Conservation (phyloP, 2,113 vertebrate species). For the Cathartes aura region DNA sequence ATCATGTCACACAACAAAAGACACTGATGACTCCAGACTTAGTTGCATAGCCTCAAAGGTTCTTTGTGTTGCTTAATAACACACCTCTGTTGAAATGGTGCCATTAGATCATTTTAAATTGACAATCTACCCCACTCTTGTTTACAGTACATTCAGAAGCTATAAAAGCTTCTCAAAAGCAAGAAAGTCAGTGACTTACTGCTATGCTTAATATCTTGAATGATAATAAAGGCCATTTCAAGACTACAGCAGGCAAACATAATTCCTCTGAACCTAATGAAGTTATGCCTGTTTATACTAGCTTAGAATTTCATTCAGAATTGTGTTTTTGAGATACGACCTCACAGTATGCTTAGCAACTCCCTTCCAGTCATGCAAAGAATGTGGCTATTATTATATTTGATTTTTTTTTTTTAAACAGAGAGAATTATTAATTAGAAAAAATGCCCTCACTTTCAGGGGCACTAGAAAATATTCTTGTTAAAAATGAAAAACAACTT, state of each 20-base stretch:
- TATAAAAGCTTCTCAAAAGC: background rate
- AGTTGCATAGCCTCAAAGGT: background rate
- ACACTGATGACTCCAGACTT: constrained; percentile 7
- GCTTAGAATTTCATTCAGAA: background rate
- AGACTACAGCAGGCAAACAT: background rate
- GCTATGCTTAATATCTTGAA: background rate
- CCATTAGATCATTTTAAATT: constrained; percentile 23
- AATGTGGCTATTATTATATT: constrained; percentile 12
- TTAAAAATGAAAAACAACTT: constrained; percentile 59
- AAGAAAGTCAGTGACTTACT: constrained; percentile 2
- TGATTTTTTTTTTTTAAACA: constrained; percentile 14
- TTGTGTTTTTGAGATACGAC: background rate
- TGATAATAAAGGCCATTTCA: constrained; percentile 15
- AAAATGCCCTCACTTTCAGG: constrained; percentile 33
- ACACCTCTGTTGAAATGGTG: background rate
- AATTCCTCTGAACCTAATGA: constrained; percentile 11
- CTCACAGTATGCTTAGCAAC: background rate
- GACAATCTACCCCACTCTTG: background rate
- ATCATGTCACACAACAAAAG: constrained; percentile 37
- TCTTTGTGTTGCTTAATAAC: constrained; percentile 39
- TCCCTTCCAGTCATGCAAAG: constrained; percentile 40
- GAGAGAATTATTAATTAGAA: constrained; percentile 73
- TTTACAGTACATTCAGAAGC: constrained; percentile 11
- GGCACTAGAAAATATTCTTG: constrained; percentile 44
- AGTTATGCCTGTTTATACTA: background rate